Conservation (phyloP, 35 echinoderm and acorn worm species). For the Ptychodera flava region DNA sequence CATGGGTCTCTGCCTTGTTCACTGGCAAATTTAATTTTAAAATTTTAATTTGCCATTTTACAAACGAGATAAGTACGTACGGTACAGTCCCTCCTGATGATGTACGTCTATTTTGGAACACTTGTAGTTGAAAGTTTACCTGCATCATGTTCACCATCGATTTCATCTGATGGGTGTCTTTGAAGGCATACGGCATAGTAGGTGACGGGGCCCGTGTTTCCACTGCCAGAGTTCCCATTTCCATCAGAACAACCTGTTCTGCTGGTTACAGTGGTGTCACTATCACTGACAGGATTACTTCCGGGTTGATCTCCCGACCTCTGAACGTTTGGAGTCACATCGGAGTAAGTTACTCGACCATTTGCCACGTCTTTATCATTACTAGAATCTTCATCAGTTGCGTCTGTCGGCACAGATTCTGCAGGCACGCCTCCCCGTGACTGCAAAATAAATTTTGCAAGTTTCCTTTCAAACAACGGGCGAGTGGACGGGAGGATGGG, state of each 20-base stretch:
- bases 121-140: not conserved
- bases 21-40: not conserved
- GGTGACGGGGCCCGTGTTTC: conserved; percentile 4
- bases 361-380: not conserved
- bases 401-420: not conserved
- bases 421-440: not conserved
- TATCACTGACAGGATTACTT: not conserved
- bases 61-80: not conserved
- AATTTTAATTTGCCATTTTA: conserved; percentile 14
- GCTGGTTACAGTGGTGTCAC: conserved; percentile 7
- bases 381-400: not conserved
- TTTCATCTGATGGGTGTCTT: not conserved
- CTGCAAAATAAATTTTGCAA: conserved; percentile 18
- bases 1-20: not conserved
- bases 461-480: conserved; percentile 57
- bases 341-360: not conserved
- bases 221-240: no score
- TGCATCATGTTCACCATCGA: not conserved
- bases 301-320: not conserved
- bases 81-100: not conserved
- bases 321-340: not conserved
- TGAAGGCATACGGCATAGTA: conserved; percentile 56
- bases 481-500: conserved; percentile 66
- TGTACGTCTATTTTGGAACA: no score
- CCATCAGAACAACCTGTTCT: not conserved